Conservation (phyloP, 2,888 invertebrate genomes). For the Himalopsyche japonica region DNA sequence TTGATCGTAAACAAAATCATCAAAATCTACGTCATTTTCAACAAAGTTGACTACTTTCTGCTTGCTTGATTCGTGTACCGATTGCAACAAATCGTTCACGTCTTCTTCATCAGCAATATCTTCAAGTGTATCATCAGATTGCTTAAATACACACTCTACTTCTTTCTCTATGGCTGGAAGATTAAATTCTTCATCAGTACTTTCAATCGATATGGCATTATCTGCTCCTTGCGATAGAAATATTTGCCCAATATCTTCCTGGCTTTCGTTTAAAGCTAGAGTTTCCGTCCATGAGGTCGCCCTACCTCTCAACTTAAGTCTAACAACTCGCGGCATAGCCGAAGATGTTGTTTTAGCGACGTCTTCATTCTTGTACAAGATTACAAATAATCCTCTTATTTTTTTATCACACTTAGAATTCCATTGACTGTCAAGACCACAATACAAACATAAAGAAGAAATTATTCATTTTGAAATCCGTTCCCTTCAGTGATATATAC, state of each 20-base stretch:
- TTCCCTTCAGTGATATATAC: too few relatives aligned
- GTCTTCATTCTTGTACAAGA: neutral
- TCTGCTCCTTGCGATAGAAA: neutral
- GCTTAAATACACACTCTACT: neutral
- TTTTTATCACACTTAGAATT: too few relatives aligned
- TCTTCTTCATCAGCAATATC: neutral
- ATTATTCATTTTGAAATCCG: too few relatives aligned
- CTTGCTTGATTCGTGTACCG: neutral
- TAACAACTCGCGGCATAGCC: slow-evolving; percentile 35
- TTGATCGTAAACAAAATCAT: neutral
- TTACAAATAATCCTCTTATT: too few relatives aligned
- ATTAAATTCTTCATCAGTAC: too few relatives aligned
- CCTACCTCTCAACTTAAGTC: slow-evolving; percentile 30
- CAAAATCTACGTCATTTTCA: neutral
- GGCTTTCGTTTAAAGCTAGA: neutral
- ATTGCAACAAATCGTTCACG: neutral
- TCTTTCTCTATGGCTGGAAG: neutral
- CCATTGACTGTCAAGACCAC: too few relatives aligned
- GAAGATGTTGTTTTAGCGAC: neutral
- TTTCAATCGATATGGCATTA: neutral
- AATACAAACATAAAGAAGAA: too few relatives aligned
- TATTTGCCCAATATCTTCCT: neutral
- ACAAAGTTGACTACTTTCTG: neutral
- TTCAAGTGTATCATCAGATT: neutral
- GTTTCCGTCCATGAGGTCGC: slow-evolving; percentile 37